These are phyloP conservation scores for Pantala flavescens DNA, from an alignment of 1,140 invertebrate species.

Conservation along the genomic window DNA sequence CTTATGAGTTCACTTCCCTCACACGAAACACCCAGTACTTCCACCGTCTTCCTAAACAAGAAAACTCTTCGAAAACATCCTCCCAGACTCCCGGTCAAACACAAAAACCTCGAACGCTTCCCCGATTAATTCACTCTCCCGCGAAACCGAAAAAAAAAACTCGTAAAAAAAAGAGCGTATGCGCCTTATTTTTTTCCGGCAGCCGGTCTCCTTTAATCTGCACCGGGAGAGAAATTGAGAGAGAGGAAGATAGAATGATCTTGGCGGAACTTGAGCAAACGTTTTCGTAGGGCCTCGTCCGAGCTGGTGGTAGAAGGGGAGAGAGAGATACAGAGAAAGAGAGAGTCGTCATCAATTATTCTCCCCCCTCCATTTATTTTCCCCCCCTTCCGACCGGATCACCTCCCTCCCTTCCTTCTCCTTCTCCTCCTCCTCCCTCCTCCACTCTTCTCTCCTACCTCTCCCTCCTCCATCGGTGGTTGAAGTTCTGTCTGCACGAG, in stretches of 20 bases:
- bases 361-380: background rate
- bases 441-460: background rate
- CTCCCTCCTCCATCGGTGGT: background rate
- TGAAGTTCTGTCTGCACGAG: background rate
- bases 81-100: too few relatives aligned
- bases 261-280: background rate
- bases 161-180: too few relatives aligned
- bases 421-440: background rate
- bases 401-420: background rate
- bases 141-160: too few relatives aligned
- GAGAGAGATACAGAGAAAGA: background rate
- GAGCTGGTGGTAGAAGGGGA: background rate
- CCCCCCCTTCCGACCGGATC: background rate
- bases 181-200: background rate
- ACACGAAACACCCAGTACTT: too few relatives aligned
- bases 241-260: background rate
- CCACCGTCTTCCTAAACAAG: too few relatives aligned
- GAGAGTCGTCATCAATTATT: background rate
- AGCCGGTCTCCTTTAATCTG: background rate
- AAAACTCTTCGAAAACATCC: too few relatives aligned
- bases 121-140: too few relatives aligned
- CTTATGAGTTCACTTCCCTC: too few relatives aligned
- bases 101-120: too few relatives aligned
- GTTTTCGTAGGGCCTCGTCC: background rate
- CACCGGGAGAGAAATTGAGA: too few relatives aligned